Base-by-base conservation (phyloP, 30 jellyfish, hydroid and myxozoan species). In the Cassiopea andromeda region DNA sequence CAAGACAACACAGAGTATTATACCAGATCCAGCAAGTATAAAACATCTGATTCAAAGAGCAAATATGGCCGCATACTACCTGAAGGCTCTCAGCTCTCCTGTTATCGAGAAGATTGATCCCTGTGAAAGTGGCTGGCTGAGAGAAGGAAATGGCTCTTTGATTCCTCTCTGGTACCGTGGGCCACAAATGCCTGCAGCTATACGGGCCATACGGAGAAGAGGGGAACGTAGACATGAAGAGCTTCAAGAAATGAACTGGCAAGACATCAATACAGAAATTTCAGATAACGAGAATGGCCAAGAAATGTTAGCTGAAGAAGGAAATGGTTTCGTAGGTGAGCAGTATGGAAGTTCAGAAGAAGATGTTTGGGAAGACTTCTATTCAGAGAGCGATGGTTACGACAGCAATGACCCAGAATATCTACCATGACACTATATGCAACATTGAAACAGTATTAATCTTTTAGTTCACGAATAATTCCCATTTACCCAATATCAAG, bases 391-490 rank as follows among this genome's bases (percentile, higher is more conserved):
- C 95, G 85, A 88, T 77, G 95, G 90, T 64, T 79, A 77, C 69
- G 90, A 88, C 91, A 88, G 95, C 95, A 86, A 77, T 75, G 93
- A 86, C 89, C 93, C 88, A 73, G 88, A 75, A 86, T 85, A 85
- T 85, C 87, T 85, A 73, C 93, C 93, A 75, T 85, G 75, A 85
- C 58, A 38, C 71, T 72, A 54, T 12, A 69, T 68, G 60, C 76
- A 54, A 54, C 85, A 1, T 43, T 83, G 58, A 27, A 27, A 27
- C 7, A 57, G 84, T 83, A 44, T 44, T 15, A 2, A 16, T 59
- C 49, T 59, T 81, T 81, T 81, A 50, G 64, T 50, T 50, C 64
- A 50, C 64, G 64, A 50, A 50, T 50, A 59, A 54, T 14, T 19
- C 50, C 76, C 54, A 7, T 78, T 78, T 14, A 50, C 75, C 44